Base-by-base conservation (phyloP, 2,113 vertebrate species). In the Etheostoma cragini region DNA sequence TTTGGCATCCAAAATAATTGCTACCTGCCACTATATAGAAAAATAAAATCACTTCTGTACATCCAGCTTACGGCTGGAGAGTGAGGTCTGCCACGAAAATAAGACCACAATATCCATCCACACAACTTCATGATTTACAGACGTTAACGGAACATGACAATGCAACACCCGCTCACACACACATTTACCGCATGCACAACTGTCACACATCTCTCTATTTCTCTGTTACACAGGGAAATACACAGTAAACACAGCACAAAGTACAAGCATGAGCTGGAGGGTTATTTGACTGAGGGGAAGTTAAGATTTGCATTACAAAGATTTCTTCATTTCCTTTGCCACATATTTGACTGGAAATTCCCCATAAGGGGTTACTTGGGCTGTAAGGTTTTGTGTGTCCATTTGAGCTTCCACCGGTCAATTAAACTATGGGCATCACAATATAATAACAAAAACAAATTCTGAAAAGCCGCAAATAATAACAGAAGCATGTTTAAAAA, bases 31-130 rank as follows among this genome's bases (percentile, higher is more conserved):
- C 78, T 24, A 3, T 73, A 80, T 91, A 93, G 80, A 94, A 92
- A 93, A 93, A 92, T 93, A 87, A 90, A 91, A 92, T 89, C 47
- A 87, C 78, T 82, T 88, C 76, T 88, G 80, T 87, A 86, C 71
- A 87, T 78, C 75, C 72, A 85, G 78, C 57, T 54, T 62, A 61
- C 45, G 81, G 83, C 82, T 82, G 69, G 72, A 87, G 58, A 50
- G 58, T 52, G 74, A 86, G 78, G 76, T 83, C 60, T 76, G 65
- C 47, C 81, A 80, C 81, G 82, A 86, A 67, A 85, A 85, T 53
- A 38, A 49, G 52, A 78, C 50, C 33, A 87, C 38, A 6, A 64
- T 45, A 74, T 60, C 57, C 35, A 17, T 11, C 50, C 62, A 75
- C 61, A 30, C 73, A 69, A 63, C 58, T 66, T 66, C 3, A 61